Percentiles rank a stretch among this genome's conserved stretches.
These are phyloP conservation scores for Lophura nycthemera DNA, from an alignment of 2,113 vertebrate genomes.

Conservation along the genomic window DNA sequence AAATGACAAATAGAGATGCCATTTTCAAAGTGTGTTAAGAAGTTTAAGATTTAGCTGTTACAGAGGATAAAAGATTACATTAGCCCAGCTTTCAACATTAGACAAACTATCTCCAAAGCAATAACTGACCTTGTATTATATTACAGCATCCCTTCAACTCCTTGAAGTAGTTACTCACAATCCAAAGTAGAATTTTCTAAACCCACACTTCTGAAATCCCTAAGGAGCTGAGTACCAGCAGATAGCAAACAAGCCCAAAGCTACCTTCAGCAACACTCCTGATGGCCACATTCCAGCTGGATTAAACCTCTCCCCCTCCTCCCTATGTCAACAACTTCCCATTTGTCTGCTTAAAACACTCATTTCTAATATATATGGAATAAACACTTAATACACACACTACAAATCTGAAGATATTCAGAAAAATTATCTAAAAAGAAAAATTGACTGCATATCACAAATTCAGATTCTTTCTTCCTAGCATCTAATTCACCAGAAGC, in stretches of 20 bases:
- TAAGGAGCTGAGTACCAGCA: not conserved
- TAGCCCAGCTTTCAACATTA: not conserved
- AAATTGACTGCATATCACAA: not conserved
- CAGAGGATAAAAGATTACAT: not conserved
- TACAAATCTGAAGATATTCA: not conserved
- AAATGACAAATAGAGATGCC: not conserved
- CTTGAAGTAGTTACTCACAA: slow-evolving; percentile 5
- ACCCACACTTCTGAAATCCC: slow-evolving; percentile 5
- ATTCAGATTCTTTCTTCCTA: not conserved
- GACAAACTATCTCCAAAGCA: not conserved
- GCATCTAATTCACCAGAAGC: not conserved
- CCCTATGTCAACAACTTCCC: not conserved
- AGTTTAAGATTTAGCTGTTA: not conserved
- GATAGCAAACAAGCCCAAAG: slow-evolving; percentile 26
- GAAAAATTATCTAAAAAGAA: not conserved
- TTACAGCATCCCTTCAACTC: not conserved
- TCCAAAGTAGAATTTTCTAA: slow-evolving; percentile 1
- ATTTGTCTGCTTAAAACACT: not conserved
- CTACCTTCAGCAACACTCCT: not conserved
- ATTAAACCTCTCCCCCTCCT: slow-evolving; percentile 38
- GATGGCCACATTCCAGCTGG: not conserved
- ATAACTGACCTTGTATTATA: not conserved
- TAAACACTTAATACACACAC: not conserved
- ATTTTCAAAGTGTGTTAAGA: not conserved
- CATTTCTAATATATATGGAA: not conserved